These are phyloP conservation scores for Rhinolophus ferrumequinum DNA, from an alignment of 2,113 vertebrate species.

Conservation along the genomic window DNA sequence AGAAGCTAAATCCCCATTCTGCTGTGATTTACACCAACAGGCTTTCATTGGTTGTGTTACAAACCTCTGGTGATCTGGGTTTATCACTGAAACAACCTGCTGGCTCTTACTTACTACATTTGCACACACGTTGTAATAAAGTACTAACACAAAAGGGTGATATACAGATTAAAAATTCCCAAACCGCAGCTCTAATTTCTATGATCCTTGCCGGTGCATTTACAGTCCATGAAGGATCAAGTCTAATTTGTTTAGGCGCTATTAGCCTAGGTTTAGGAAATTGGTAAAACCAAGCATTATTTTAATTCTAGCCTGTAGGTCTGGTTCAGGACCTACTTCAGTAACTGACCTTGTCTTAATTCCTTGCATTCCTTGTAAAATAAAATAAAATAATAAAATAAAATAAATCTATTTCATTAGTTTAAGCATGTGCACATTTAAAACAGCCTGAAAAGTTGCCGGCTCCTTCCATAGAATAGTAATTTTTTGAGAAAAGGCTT, in stretches of 20 bases:
- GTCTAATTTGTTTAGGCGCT: background rate
- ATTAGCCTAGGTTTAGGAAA: background rate
- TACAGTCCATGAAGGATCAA: slow-evolving; percentile 41
- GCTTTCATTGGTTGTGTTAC: slow-evolving; percentile 34
- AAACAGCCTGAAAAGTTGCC: slow-evolving; percentile 48
- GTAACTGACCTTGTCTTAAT: slow-evolving; percentile 63
- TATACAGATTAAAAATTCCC: slow-evolving; percentile 52
- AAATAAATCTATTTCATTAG: background rate
- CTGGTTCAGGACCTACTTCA: background rate
- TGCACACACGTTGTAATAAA: background rate
- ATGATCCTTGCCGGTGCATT: slow-evolving; percentile 38
- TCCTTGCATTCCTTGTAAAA: background rate
- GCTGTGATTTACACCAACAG: slow-evolving; percentile 32
- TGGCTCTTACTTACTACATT: slow-evolving; percentile 56
- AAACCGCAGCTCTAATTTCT: slow-evolving; percentile 31
- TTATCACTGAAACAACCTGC: slow-evolving; percentile 53
- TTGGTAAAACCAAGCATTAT: background rate
- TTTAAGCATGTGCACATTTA: slow-evolving; percentile 41
- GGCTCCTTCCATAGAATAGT: slow-evolving; percentile 43
- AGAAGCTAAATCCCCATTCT: background rate
- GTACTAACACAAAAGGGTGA: background rate
- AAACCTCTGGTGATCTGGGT: background rate
- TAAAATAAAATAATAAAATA: slow-evolving; percentile 26
- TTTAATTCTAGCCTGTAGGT: slow-evolving; percentile 27
- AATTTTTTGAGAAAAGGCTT: slow-evolving; percentile 62